phyloP scores from a whole-genome alignment of 1,140 invertebrate species.

The Trichomalopsis sarcophagae region DNA sequence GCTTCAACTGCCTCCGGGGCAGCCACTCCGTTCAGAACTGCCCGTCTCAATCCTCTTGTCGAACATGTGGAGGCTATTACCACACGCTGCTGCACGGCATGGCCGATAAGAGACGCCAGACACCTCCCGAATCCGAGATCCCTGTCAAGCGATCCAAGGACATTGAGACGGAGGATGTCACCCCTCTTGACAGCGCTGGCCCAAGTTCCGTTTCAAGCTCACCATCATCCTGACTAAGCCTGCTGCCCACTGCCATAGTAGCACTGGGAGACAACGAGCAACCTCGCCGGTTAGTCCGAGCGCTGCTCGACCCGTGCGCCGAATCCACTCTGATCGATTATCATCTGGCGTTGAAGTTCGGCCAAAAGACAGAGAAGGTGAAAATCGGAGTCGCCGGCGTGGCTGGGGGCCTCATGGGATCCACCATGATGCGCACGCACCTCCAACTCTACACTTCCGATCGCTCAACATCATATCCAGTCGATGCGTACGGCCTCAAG shows the following conservation, averaged over 20 bases:
- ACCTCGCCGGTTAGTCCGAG: not conserved
- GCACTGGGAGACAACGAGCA: not conserved
- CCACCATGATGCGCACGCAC: no score
- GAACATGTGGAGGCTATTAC: not conserved
- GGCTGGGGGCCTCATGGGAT: no score
- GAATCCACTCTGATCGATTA: not conserved
- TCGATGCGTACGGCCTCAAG: no score
- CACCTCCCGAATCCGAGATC: not conserved
- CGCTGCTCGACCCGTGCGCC: not conserved
- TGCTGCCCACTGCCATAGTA: not conserved
- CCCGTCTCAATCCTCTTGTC: not conserved
- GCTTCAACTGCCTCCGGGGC: not conserved
- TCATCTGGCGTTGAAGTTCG: not conserved
- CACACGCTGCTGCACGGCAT: not conserved
- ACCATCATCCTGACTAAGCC: not conserved
- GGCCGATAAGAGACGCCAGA: not conserved
- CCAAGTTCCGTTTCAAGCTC: no score
- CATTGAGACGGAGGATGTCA: not conserved
- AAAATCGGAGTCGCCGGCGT: no score
- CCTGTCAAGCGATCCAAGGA: not conserved
- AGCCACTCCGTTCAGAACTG: not conserved
- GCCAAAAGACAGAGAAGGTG: not conserved
- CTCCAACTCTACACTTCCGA: no score
- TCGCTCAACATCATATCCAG: no score
- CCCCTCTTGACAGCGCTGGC: not conserved